phyloP scores from a whole-genome alignment of 2,888 invertebrate genomes.

The Lacanobia wlatinum region DNA sequence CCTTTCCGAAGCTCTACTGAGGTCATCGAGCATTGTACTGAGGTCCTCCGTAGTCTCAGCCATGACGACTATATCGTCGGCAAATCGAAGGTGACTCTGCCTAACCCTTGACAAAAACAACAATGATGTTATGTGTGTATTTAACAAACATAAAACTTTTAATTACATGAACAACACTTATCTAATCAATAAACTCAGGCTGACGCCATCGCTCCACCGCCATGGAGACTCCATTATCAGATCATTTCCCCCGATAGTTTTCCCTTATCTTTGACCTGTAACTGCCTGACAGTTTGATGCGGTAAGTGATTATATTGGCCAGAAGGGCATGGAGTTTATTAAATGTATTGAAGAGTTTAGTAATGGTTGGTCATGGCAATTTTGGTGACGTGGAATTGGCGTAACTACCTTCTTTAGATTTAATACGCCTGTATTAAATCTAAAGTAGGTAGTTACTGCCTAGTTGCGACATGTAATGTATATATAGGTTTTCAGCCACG shows the following conservation, averaged over 20 bases:
- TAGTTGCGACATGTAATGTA: no score
- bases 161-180: background rate
- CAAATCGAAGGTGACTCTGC: no score
- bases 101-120: background rate
- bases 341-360: background rate
- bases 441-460: no score
- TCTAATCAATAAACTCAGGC: slow-evolving; percentile 8
- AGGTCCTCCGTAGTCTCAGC: no score
- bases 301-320: slow-evolving; percentile 31
- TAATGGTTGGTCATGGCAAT: background rate
- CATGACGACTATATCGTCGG: no score
- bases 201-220: slow-evolving; percentile 24
- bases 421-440: no score
- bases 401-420: no score
- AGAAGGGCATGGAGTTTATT: slow-evolving; percentile 3
- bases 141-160: background rate
- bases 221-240: slow-evolving; percentile 32
- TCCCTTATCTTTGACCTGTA: slow-evolving; percentile 17
- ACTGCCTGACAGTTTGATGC: slow-evolving; percentile 34
- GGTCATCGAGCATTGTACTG: no score
- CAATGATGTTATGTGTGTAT: background rate
- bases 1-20: no score
- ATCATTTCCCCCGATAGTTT: slow-evolving; percentile 29
- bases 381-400: background rate
- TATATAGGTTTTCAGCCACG: no score